phyloP scores from a whole-genome alignment of 1,140 invertebrate genomes.

The Psilanteris sp. region DNA sequence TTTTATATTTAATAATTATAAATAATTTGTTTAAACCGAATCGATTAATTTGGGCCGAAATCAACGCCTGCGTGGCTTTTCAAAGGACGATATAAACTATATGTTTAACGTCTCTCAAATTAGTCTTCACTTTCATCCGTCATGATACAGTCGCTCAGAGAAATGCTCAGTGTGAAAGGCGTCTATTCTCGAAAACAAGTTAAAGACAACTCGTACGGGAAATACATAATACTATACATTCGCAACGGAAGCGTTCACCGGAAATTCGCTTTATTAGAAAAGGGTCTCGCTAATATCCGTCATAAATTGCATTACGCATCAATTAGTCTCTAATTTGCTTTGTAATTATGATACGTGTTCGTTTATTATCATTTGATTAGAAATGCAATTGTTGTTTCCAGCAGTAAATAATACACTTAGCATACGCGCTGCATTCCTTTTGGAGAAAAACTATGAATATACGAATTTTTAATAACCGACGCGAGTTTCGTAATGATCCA shows the following conservation, averaged over 20 bases:
- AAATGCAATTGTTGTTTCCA: constrained; percentile 25
- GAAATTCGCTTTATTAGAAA: constrained; percentile 50
- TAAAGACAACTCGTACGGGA: constrained; percentile 55
- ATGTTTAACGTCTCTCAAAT: constrained; percentile 8
- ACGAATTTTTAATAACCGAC: too few species aligned
- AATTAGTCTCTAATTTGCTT: constrained; percentile 42
- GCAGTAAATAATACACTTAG: not conserved
- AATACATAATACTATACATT: constrained; percentile 54
- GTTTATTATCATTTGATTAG: constrained; percentile 24
- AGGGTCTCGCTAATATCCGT: constrained; percentile 33
- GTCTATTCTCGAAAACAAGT: constrained; percentile 59
- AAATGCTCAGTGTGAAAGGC: constrained; percentile 58
- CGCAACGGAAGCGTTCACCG: constrained; percentile 58
- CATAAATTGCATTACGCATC: constrained; percentile 49
- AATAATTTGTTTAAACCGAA: too few species aligned
- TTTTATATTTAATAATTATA: too few species aligned
- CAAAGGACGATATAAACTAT: too few species aligned
- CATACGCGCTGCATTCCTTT: too few species aligned
- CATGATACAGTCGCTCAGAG: constrained; percentile 50
- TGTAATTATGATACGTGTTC: constrained; percentile 25
- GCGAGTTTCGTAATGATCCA: too few species aligned
- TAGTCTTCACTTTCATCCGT: constrained; percentile 58
- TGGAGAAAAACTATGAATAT: too few species aligned
- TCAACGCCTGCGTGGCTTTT: too few species aligned
- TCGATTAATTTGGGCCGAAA: too few species aligned